Base-by-base conservation (phyloP, 2,888 invertebrate species). In the Unio delphinus region DNA sequence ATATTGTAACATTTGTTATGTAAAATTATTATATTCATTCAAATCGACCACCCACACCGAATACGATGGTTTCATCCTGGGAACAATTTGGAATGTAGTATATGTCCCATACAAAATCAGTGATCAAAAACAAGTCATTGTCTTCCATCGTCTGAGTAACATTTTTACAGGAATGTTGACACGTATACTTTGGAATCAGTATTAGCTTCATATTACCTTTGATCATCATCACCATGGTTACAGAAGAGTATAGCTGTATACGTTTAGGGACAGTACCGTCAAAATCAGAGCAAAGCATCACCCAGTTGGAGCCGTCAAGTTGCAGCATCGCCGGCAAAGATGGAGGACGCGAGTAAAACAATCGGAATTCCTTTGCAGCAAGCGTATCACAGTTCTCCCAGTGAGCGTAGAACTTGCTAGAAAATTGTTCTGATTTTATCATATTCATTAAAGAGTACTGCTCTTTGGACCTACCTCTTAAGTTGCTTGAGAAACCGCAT, bases 301-400 rank as follows among this genome's bases (percentile, higher is more conserved):
- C 69, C 73, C 73, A 73, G 45, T 70, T 73, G 3, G 67, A 64
- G 17, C 67, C 73, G 0, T 69, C 68, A 1, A 73, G 59, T 54
- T 73, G 73, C 11, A 73, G 34, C 55, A 59, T 73, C 30, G 64
- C 23, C 7, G 34, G 64, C 8, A 73, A 20, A 59, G 67, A 58
- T 8, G 18, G 7, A 4, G 69, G 69, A 15, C 69, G 67, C 20
- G 26, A n/a, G 45, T 73, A 73, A 67, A 73, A 66, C 20, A n/a
- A 28, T 26, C 73, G 55, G 67, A 73, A 73, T 23, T 69, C 63
- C 45, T 65, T 69, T 3, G 59, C 30, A 8, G 73, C 26, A 3
- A 26, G 20, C 3, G 62, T 45, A 15, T 65, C 73, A 56, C 73
- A 73, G 63, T 73, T 73, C 61, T 73, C 73, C 73, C 73, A 73